These are phyloP conservation scores for Ictalurus furcatus DNA, from an alignment of 2,113 vertebrate species.

Conservation along the genomic window DNA sequence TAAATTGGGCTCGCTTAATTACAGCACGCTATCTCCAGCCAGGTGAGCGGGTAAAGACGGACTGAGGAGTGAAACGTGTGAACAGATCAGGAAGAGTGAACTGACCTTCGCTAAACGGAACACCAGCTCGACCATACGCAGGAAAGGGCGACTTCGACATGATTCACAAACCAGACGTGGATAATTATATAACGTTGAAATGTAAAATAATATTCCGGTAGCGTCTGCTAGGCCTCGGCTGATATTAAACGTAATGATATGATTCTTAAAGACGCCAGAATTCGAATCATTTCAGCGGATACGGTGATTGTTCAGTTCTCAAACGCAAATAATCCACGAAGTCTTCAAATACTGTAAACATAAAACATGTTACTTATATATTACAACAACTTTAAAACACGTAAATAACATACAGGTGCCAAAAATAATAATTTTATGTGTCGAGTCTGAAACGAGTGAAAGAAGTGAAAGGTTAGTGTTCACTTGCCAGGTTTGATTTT, in stretches of 20 bases:
- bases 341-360: no score
- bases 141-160: not conserved
- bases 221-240: no score
- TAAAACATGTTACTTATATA: no score
- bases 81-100: slow-evolving; percentile 12
- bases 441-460: not conserved
- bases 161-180: not conserved
- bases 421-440: no score
- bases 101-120: slow-evolving; percentile 18
- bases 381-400: no score
- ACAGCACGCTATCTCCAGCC: not conserved
- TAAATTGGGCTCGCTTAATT: slow-evolving; percentile 36
- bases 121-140: not conserved
- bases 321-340: no score
- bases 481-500: not conserved
- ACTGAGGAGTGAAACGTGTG: not conserved
- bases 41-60: slow-evolving; percentile 18
- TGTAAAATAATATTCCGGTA: not conserved
- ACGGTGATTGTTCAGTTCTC: no score
- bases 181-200: not conserved
- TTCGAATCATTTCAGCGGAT: no score
- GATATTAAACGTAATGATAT: no score
- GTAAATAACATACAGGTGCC: no score
- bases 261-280: no score
- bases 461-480: not conserved